Conservation (phyloP, 1,140 invertebrate species). For the Aradophagus sp. region DNA sequence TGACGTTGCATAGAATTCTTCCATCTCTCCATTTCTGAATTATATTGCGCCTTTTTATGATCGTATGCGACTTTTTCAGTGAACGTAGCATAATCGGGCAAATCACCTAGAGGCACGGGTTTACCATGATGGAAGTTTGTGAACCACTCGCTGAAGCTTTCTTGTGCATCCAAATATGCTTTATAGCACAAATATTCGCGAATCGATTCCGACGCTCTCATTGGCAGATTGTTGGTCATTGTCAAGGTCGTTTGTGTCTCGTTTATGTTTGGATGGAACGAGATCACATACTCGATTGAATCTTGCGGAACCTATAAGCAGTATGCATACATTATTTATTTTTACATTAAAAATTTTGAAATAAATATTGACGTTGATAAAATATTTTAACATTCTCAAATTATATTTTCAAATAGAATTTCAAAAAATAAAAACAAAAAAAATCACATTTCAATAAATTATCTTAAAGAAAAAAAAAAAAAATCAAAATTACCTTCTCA, state of each 20-base stretch:
- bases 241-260: conserved; percentile 66
- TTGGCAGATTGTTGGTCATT: conserved; percentile 67
- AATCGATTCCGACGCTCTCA: conserved; percentile 76
- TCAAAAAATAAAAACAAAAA: no score
- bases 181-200: conserved; percentile 86
- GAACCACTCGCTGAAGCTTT: conserved; percentile 93
- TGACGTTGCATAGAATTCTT: conserved; percentile 79
- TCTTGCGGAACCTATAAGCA: conserved; percentile 76
- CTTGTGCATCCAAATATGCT: conserved; percentile 87
- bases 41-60: conserved; percentile 85
- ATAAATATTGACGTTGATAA: no score
- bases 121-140: conserved; percentile 86
- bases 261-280: conserved; percentile 76
- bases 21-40: conserved; percentile 87
- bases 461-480: no score
- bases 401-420: no score
- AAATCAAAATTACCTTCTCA: conserved; percentile 78
- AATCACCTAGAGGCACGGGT: conserved; percentile 79
- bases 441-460: no score
- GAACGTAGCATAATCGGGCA: conserved; percentile 81
- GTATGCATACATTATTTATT: neutral
- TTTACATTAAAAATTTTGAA: neutral
- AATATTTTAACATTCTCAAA: no score
- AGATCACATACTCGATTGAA: conserved; percentile 78
- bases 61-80: conserved; percentile 92